Evolutionary conservation across 2,888 invertebrate genomes (phyloP), one percentile per base, ranked within the genome.

Genomic region (Philereme transversata): DNA sequence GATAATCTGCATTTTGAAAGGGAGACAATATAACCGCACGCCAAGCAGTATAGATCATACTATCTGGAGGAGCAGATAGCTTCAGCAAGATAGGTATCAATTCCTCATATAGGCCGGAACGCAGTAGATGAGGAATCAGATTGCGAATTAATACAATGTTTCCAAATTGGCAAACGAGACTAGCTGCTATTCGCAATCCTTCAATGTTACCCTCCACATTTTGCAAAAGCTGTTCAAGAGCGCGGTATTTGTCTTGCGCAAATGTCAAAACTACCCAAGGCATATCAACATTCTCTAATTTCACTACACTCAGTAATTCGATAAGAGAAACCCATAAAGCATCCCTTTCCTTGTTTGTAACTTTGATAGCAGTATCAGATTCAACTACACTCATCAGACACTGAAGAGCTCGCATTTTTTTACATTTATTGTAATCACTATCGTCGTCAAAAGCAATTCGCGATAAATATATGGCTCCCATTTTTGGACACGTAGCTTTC

Each of bases 401-500:
- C 73, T 93, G 93, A 34, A 93, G 76, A 46, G 92, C 92, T 72
- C 90, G 79, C 68, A 93, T 77, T 77, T 92, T 91, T 73, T 90
- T 93, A 60, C 81, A 79, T 75, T 90, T 91, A 58, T 92, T 90
- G 64, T 84, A 83, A 68, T 90, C 89, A 69, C 85, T 86, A 49
- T 90, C 92, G 60, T 90, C 90, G 60, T 92, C 92, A 69, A 91
- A 87, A 11, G 88, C 92, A 58, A 92, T 92, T 55, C 92, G 82
- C 9, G 90, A 91, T 67, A 93, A 78, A 72, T 93, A 92, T 67
- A 92, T 89, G 9, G 92, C 92, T 4, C 90, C 88, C 90, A 92
- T 90, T 83, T 91, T 92, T 11, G 90, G 88, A 70, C 92, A 92
- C 11, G 92, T 92, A 54, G 90, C 92, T 78, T 88, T 91, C 22